phyloP scores from a whole-genome alignment of 2,888 invertebrate genomes.

The Cyclophora albipunctata region DNA sequence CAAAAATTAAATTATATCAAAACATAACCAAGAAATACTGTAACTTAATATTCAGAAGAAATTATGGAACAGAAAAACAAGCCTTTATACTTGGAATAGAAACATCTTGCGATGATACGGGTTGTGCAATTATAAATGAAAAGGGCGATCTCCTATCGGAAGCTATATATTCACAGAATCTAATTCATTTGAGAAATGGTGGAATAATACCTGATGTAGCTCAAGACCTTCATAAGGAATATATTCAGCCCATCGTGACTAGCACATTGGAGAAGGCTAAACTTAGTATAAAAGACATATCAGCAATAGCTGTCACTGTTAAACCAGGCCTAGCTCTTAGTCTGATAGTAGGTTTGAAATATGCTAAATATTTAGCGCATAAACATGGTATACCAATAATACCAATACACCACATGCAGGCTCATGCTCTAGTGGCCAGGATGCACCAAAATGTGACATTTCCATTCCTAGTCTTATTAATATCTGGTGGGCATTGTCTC shows the following conservation, averaged over 20 bases:
- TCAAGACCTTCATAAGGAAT: conserved; percentile 83
- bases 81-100: conserved; percentile 90
- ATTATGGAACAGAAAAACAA: no score
- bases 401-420: conserved; percentile 99
- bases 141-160: conserved; percentile 87
- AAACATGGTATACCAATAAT: conserved; percentile 87
- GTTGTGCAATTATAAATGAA: conserved; percentile 89
- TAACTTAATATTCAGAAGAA: no score
- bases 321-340: conserved; percentile 90
- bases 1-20: no score
- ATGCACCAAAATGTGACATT: conserved; percentile 83
- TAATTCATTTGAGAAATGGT: conserved; percentile 83
- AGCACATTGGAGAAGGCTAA: conserved; percentile 79
- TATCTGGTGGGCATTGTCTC: conserved; percentile 96
- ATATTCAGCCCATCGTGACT: conserved; percentile 84
- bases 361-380: conserved; percentile 86
- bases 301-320: conserved; percentile 92
- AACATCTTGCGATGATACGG: conserved; percentile 98
- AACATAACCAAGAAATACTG: no score
- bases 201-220: conserved; percentile 96
- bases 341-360: conserved; percentile 85
- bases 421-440: conserved; percentile 94
- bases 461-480: conserved; percentile 91
- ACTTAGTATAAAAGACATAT: conserved; percentile 79
- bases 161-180: conserved; percentile 85